A percentile compares a stretch with the other conserved stretches of the same genome.
Evolutionary conservation across 1,140 invertebrate species (phyloP).

Genomic region (fruit fly (Drosophila melanogaster)): Release_6_plus_ISO1_MT NT_033777.3:14246001-14246500

Average conservation of each 20-base stretch:
- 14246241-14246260: neutral
- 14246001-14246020: constrained; percentile 42
- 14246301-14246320: constrained; percentile 73
- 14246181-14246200: constrained; percentile 63
- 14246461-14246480: no score
- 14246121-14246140: constrained; percentile 54
- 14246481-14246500: no score
- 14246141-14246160: constrained; percentile 46
- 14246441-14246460: constrained; percentile 73
- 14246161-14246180: constrained; percentile 44
- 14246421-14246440: constrained; percentile 50
- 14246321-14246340: constrained; percentile 81
- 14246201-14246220: constrained; percentile 57
- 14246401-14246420: constrained; percentile 23
- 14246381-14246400: constrained; percentile 20
- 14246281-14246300: neutral
- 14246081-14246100: constrained; percentile 37
- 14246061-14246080: constrained; percentile 33
- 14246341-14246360: constrained; percentile 80
- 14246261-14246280: neutral
- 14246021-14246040: constrained; percentile 21
- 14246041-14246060: constrained; percentile 24
- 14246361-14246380: constrained; percentile 74
- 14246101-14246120: constrained; percentile 50
- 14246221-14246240: neutral